These are phyloP conservation scores for Rutpela maculata DNA, from an alignment of 2,888 invertebrate species.

Conservation along the genomic window DNA sequence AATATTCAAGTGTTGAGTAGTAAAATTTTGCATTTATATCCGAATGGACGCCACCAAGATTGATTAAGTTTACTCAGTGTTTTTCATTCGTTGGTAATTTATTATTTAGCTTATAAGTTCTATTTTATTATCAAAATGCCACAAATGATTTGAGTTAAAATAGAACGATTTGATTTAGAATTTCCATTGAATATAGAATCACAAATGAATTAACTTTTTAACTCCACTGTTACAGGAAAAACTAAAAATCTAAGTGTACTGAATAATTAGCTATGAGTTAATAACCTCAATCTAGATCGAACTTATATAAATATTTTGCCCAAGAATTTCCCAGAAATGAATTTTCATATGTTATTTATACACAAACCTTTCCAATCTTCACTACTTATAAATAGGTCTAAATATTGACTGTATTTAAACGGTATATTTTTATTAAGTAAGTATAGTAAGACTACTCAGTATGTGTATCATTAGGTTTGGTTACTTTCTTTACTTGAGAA, in stretches of 20 bases:
- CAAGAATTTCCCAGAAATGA: background rate
- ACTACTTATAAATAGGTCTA: background rate
- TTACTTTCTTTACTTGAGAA: background rate
- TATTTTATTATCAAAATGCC: too few species aligned
- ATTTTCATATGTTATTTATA: background rate
- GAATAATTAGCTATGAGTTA: background rate
- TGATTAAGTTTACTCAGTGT: too few species aligned
- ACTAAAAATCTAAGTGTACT: background rate
- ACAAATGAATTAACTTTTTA: background rate
- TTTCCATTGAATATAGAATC: background rate
- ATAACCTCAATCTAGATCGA: background rate
- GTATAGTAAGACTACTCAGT: background rate
- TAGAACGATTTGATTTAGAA: too few species aligned
- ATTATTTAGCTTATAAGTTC: too few species aligned
- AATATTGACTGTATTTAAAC: conserved; percentile 5
- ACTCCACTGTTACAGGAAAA: background rate
- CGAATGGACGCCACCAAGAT: too few species aligned
- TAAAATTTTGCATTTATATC: too few species aligned
- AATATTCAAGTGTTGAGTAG: too few species aligned
- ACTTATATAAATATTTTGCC: background rate
- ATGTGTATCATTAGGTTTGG: background rate
- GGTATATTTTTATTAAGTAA: background rate
- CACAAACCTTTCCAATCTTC: background rate
- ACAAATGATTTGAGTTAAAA: too few species aligned
- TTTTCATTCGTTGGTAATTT: too few species aligned